phyloP scores from a whole-genome alignment of 2,113 vertebrate genomes.

The Excalfactoria chinensis region DNA sequence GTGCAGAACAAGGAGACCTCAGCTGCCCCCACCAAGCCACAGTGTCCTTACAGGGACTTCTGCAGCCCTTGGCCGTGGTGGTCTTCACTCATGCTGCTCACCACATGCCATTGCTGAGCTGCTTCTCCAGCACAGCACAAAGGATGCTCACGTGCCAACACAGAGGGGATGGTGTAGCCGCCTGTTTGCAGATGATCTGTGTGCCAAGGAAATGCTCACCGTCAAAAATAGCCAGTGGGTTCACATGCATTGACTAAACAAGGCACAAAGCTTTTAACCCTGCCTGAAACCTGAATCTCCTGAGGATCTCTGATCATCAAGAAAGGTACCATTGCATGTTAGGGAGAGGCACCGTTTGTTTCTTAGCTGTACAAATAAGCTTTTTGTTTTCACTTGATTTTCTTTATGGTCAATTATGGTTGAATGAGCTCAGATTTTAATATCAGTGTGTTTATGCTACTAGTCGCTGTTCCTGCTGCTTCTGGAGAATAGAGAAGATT shows the following conservation, averaged over 20 bases:
- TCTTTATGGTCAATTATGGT: constrained; percentile 29
- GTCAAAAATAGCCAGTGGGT: constrained; percentile 48
- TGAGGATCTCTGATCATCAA: background rate
- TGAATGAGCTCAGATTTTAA: constrained; percentile 49
- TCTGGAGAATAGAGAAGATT: constrained; percentile 12
- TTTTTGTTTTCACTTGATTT: constrained; percentile 44
- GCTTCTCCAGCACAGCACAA: background rate
- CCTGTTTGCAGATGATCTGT: constrained; percentile 24
- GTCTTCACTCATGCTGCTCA: background rate
- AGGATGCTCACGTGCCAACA: background rate
- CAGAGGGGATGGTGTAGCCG: background rate
- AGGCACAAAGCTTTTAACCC: constrained; percentile 53
- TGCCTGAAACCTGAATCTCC: constrained; percentile 21
- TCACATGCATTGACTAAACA: constrained; percentile 35
- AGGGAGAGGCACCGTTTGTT: background rate
- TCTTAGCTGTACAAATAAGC: background rate
- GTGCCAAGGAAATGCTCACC: background rate
- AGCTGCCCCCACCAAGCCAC: background rate
- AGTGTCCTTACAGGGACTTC: background rate
- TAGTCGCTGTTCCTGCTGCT: constrained; percentile 26
- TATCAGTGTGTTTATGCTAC: constrained; percentile 23
- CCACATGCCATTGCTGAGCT: background rate
- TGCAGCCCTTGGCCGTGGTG: background rate
- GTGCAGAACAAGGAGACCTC: background rate
- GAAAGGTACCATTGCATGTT: background rate